Percentiles rank a stretch among this genome's conserved stretches.
These are phyloP conservation scores for Microplitis deprimator DNA, from an alignment of 2,888 invertebrate species.

Conservation along the genomic window DNA sequence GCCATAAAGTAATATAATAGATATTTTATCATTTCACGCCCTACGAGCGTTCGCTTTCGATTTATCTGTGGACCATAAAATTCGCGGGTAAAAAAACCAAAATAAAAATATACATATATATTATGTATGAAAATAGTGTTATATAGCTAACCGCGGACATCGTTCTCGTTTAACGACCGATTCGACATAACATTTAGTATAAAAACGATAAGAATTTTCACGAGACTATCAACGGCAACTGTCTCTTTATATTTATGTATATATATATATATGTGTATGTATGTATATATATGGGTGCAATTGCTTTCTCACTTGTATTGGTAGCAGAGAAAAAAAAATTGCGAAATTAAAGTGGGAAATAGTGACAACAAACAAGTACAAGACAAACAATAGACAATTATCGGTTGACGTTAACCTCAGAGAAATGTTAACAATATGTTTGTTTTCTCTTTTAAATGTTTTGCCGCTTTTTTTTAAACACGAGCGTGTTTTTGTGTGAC, in stretches of 20 bases:
- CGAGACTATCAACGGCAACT: not conserved
- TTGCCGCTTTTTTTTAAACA: too few relatives aligned
- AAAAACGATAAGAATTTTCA: conserved; percentile 1
- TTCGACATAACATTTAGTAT: not conserved
- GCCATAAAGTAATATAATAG: not conserved
- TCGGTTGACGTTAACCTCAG: too few relatives aligned
- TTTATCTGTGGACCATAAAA: conserved; percentile 19
- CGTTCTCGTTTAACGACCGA: not conserved
- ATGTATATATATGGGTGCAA: not conserved
- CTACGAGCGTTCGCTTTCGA: conserved; percentile 22
- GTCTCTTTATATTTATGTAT: not conserved
- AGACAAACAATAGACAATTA: not conserved
- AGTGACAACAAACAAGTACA: not conserved
- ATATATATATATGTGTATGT: not conserved
- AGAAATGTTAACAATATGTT: too few relatives aligned
- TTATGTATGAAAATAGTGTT: not conserved
- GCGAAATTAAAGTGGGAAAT: not conserved
- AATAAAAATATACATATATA: not conserved
- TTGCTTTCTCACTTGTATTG: not conserved
- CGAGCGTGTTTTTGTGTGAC: too few relatives aligned
- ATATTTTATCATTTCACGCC: conserved; percentile 15
- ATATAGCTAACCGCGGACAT: not conserved
- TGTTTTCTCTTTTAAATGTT: too few relatives aligned
- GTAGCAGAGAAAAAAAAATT: not conserved
- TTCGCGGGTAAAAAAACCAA: not conserved